Percentiles rank a stretch among this genome's conserved stretches.
Evolutionary conservation across 2,888 invertebrate genomes (phyloP).

Genomic region (Drepana falcataria): DNA sequence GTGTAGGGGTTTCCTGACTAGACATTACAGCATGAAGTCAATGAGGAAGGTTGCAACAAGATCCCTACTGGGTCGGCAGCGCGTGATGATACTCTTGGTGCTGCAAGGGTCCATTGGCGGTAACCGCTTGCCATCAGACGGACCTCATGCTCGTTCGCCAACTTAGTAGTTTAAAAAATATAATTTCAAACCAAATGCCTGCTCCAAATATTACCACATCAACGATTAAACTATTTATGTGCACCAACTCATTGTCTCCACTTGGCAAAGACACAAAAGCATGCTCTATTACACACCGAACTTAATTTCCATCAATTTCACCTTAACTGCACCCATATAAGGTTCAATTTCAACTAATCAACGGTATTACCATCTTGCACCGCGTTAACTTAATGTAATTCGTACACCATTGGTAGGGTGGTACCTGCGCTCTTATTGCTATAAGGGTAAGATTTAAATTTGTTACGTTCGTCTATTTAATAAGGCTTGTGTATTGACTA

Average conservation of each 20-base stretch:
- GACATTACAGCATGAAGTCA: no score
- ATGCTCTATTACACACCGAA: conserved; percentile 17
- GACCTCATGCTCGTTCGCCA: no score
- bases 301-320: conserved; percentile 9
- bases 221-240: conserved; percentile 33
- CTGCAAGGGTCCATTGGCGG: no score
- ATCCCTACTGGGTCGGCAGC: no score
- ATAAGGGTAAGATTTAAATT: conserved; percentile 14
- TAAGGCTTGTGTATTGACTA: conserved; percentile 17
- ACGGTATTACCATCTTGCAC: conserved; percentile 9
- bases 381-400: conserved; percentile 26
- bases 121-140: no score
- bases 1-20: no score
- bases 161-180: no score
- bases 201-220: conserved; percentile 24
- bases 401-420: conserved; percentile 15
- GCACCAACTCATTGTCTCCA: conserved; percentile 41
- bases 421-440: not conserved
- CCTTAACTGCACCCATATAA: conserved; percentile 3
- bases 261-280: conserved; percentile 43
- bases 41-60: no score
- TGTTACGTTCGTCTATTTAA: not conserved
- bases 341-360: conserved; percentile 12
- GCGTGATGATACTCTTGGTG: no score
- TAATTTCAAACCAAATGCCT: not conserved